These are phyloP conservation scores for Phorcus lineatus DNA, from an alignment of 2,888 invertebrate genomes.

Conservation along the genomic window DNA sequence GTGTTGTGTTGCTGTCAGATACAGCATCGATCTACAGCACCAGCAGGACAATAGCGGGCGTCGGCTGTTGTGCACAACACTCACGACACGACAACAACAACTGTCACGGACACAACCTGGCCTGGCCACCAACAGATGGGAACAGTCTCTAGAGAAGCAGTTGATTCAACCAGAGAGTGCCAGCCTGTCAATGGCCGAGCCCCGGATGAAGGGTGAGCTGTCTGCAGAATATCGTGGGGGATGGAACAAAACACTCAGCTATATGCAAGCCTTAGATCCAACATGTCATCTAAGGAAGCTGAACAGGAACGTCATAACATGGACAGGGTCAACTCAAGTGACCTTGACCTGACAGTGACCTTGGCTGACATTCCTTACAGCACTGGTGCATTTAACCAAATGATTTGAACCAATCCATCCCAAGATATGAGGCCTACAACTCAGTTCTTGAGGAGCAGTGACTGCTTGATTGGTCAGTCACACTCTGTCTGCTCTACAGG, in stretches of 20 bases:
- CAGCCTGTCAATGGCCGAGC: background rate
- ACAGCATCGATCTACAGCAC: background rate
- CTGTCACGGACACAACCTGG: background rate
- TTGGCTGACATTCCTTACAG: constrained; percentile 11
- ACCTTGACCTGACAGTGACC: constrained; percentile 22
- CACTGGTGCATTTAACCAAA: constrained; percentile 30
- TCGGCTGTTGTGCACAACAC: constrained; percentile 10
- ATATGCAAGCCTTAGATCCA: constrained; percentile 46
- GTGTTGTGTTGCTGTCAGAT: background rate
- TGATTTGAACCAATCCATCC: constrained; percentile 6
- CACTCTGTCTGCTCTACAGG: background rate
- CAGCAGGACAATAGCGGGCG: background rate
- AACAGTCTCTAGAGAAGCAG: background rate
- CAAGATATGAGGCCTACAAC: constrained; percentile 29
- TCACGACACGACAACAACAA: background rate
- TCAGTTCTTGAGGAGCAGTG: background rate
- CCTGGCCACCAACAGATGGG: background rate
- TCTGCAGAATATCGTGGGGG: background rate
- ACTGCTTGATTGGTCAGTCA: background rate
- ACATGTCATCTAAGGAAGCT: constrained; percentile 50
- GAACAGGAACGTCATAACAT: background rate
- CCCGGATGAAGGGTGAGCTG: background rate
- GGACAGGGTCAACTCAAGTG: constrained; percentile 14
- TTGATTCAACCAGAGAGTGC: background rate
- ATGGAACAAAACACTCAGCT: background rate